Evolutionary conservation across 2,888 invertebrate species (phyloP), one percentile per base, ranked within the genome.

Genomic region (Heteropelma amictum): DNA sequence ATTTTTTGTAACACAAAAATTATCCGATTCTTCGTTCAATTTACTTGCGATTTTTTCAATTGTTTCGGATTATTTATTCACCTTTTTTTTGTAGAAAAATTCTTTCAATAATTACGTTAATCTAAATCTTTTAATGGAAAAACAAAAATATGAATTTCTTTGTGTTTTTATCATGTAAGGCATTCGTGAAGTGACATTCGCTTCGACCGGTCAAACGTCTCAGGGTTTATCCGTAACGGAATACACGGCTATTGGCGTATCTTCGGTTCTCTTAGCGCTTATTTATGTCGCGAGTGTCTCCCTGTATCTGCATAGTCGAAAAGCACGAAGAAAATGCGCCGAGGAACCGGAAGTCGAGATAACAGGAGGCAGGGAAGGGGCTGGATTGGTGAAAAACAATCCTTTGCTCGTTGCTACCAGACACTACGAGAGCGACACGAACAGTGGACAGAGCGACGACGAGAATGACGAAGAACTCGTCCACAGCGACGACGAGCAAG

Each of bases 201-300:
- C 93, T 3, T 91, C 92, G 17, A 91, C 87, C 23, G 80, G 91
- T 0, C 90, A 91, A 73, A 87, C 90, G 49, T 89, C 89, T 7
- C 90, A 92, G 28, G 93, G 94, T 49, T 91, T 96, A 71, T 92
- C 93, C 21, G 91, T 94, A 10, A 92, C 94, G 7, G 96, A 96
- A 89, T 96, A 96, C 83, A 92, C 96, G 17, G 95, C 95, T 0
- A 96, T 97, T 70, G 96, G 95, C 28, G 92, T 96, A 51, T 95
- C 95, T 82, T 95, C 96, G 14, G 91, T 96, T 14, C 90, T 96
- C n/a, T 90, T 97, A n/a, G 96, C 96, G 0, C 91, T 96, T 30
- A 94, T 96, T 81, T 97, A 97, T 88, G 94, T 96, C 14, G 95
- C 95, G 0, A 96, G 96, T 3, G 95, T 96, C 19, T 94, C 96